phyloP scores from a whole-genome alignment of 2,113 vertebrate genomes.

The Eonycteris spelaea region DNA sequence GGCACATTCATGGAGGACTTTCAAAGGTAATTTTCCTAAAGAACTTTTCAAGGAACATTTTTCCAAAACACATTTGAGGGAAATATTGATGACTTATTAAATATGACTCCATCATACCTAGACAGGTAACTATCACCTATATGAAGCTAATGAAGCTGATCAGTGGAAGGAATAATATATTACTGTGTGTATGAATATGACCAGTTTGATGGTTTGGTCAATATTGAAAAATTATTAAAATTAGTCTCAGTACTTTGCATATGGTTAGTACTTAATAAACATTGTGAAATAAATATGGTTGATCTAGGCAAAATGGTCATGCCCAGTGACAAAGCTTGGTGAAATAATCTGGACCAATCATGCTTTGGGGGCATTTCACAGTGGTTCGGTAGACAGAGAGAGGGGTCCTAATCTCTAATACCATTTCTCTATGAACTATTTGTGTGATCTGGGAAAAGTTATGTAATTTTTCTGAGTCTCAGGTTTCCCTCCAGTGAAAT shows the following conservation, averaged over 20 bases:
- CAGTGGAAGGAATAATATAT: not conserved
- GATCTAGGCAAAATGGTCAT: not conserved
- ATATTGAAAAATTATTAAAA: not conserved
- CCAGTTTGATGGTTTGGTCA: not conserved
- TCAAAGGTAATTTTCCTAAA: constrained; percentile 5
- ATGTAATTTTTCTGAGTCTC: constrained; percentile 33
- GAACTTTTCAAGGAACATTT: not conserved
- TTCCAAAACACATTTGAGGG: not conserved
- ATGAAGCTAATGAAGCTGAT: not conserved
- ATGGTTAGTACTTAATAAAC: not conserved
- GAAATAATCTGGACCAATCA: not conserved
- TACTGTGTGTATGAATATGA: not conserved
- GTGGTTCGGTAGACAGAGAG: not conserved
- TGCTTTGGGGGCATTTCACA: not conserved
- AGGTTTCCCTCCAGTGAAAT: constrained; percentile 31
- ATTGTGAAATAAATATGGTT: not conserved
- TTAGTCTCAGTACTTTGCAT: not conserved
- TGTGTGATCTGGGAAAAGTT: constrained; percentile 37
- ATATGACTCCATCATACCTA: not conserved
- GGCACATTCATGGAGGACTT: not conserved
- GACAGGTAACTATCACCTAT: not conserved
- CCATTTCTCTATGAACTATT: not conserved
- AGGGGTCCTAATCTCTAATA: constrained; percentile 5
- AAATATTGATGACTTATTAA: not conserved
- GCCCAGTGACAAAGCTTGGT: not conserved